Conservation (phyloP, 2,113 vertebrate species). For the Hemichromis elongatus region DNA sequence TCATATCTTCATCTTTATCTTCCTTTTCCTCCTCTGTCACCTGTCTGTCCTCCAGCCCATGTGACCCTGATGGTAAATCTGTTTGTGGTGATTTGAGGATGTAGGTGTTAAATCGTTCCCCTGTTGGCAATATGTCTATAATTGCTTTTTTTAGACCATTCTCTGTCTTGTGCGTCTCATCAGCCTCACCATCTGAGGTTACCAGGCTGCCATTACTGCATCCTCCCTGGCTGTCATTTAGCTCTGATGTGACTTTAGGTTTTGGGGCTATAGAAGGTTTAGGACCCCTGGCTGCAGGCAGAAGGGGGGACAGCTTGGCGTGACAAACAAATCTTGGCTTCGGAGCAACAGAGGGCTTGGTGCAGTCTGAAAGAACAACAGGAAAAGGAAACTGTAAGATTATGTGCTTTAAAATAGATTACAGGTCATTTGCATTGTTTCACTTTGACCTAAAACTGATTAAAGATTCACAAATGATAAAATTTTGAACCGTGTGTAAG, state of each 20-base stretch:
- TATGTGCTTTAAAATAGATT: slow-evolving; percentile 65
- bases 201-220: slow-evolving; percentile 70
- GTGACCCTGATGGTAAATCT: neutral
- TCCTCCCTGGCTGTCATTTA: slow-evolving; percentile 71
- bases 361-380: slow-evolving; percentile 78
- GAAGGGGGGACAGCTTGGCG: slow-evolving; percentile 70
- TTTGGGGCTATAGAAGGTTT: slow-evolving; percentile 90
- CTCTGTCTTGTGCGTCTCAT: slow-evolving; percentile 59
- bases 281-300: slow-evolving; percentile 78
- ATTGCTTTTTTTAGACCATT: slow-evolving; percentile 13
- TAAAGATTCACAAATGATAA: neutral
- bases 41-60: slow-evolving; percentile 15
- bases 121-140: slow-evolving; percentile 15
- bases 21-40: slow-evolving; percentile 15
- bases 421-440: slow-evolving; percentile 55
- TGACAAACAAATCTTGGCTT: slow-evolving; percentile 81
- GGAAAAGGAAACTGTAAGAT: slow-evolving; percentile 73
- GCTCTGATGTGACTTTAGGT: slow-evolving; percentile 76
- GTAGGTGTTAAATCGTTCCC: slow-evolving; percentile 26
- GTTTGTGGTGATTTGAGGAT: neutral
- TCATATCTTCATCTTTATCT: slow-evolving; percentile 1
- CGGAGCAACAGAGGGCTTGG: slow-evolving; percentile 85
- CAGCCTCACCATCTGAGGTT: slow-evolving; percentile 52
- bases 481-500: neutral
- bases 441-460: slow-evolving; percentile 32